phyloP scores from a whole-genome alignment of 2,797 vertebrate genomes.

The Pampus argenteus region DNA sequence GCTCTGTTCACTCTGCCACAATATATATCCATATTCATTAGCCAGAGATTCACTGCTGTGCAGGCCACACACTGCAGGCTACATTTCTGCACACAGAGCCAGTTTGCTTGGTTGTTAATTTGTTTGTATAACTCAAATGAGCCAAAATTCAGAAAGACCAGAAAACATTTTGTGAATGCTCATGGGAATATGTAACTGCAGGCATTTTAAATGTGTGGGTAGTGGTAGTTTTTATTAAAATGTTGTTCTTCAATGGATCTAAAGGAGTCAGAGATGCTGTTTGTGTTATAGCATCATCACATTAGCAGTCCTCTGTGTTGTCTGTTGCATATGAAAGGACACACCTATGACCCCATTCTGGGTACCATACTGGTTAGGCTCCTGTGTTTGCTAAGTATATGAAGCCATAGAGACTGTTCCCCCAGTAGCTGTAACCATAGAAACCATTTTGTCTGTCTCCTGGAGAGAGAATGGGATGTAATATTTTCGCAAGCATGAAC shows the following conservation, averaged over 20 bases:
- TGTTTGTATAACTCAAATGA: constrained; percentile 64
- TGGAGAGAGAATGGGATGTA: constrained; percentile 28
- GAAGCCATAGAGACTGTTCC: constrained; percentile 73
- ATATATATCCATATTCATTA: constrained; percentile 70
- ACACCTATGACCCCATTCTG: constrained; percentile 29
- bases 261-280: constrained; percentile 12
- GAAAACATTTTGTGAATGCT: constrained; percentile 42
- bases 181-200: constrained; percentile 55
- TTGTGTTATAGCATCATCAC: constrained; percentile 12
- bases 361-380: constrained; percentile 39
- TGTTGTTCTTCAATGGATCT: constrained; percentile 5
- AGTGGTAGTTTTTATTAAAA: constrained; percentile 50
- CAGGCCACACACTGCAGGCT: constrained; percentile 60
- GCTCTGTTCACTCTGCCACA: constrained; percentile 58
- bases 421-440: constrained; percentile 79
- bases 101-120: constrained; percentile 56
- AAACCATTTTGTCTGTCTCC: constrained; percentile 64
- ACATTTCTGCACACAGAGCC: constrained; percentile 28
- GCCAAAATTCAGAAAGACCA: constrained; percentile 41
- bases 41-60: constrained; percentile 41
- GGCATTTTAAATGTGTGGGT: constrained; percentile 49
- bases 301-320: constrained; percentile 22
- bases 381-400: constrained; percentile 55
- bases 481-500: constrained; percentile 61
- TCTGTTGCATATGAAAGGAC: constrained; percentile 32